Base-by-base conservation (phyloP, 2,888 invertebrate species). In the Acanthopleura granulata region DNA sequence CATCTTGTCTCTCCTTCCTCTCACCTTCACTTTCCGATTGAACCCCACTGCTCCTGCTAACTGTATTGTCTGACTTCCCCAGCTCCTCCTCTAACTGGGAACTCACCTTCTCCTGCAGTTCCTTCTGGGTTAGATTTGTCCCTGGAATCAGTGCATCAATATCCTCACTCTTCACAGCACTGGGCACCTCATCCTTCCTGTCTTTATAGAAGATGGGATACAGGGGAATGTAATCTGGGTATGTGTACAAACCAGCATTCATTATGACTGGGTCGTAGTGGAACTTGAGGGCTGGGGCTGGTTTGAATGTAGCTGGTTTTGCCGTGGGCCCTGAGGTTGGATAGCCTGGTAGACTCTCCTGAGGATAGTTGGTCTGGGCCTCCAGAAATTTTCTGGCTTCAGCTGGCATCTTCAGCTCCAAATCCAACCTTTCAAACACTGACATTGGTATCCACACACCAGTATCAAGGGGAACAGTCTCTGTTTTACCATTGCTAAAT, bases 391-490 rank as follows among this genome's bases (percentile, higher is more conserved):
- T 77, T 30, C 90, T 81, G 4, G 89, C 87, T 57, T 85, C 85
- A n/a, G 75, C 76, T 9, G 90, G 89, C 83, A 90, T 87, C 74
- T 87, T 84, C 6, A 90, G 80, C 74, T 90, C 89, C 74, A 89
- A 82, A 0, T 85, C 79, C 4, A 89, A 80, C 30, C 90, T 80
- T 73, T 90, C 89, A 77, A 85, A 89, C 72, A 90, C 83, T 18
- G 83, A 79, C 49, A 80, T 79, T 3, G 90, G 90, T 11, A 90
- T 84, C 90, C 90, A 90, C 25, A 89, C 80, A 16, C 89, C 89
- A 22, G 77, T 79, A 75, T 87, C 82, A 11, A 72, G 69, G 0
- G 82, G 75, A 9, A 89, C 82, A 50, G 81, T 83, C n/a, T 81
- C 85, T 25, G 88, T 86, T 74, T 83, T 84, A 16, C 90, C 88